Evolutionary conservation across 1,140 invertebrate species (phyloP), one percentile per base, ranked within the genome.

Genomic region (Zaprionus tsacasi): DNA sequence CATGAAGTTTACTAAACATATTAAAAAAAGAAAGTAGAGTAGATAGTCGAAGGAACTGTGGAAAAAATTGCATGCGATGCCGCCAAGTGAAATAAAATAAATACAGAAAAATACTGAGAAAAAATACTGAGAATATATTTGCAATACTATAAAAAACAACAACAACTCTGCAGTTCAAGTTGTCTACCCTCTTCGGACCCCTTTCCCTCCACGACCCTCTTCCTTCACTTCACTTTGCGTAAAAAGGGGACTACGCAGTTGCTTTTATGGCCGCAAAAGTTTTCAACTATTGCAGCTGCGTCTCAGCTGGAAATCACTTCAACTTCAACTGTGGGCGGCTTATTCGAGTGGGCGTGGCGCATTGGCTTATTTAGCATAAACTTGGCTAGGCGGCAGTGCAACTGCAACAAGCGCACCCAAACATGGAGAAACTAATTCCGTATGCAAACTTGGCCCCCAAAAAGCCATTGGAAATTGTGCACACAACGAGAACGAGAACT

Each of bases 1-100:
- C 79, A 81, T 78, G 77, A 89, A 88, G 83, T 88, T 89, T 83
- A 79, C 81, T 70, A 87, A 88, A 83, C 85, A 88, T 83, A 89
- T 88, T 88, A 83, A 89, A 89, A 85, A 83, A 86, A 69, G n/a
- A 38, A 70, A 36, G 25, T 60, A 15, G 6, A 55, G 30, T 45
- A 56, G 66, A 78, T 79, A 74, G 75, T 50, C 74, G 57, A 68
- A 69, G 70, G 54, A 80, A 75, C 83, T 83, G 81, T 89, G 83
- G 83, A 76, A 89, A 89, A 87, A 87, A 83, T 87, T 88, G 78
- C 67, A 70, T 70, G 81, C 81, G 67, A 43, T 77, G 64, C 79
- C 72, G 63, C 76, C 72, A 88, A 70, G 60, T 73, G 78, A 88
- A 87, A 89, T 83, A 83, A 83, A 83, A 88, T 89, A 88, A 83